Evolutionary conservation across 2,888 invertebrate genomes (phyloP), one percentile per base, ranked within the genome.

Genomic region (Leptogaster cylindrica): DNA sequence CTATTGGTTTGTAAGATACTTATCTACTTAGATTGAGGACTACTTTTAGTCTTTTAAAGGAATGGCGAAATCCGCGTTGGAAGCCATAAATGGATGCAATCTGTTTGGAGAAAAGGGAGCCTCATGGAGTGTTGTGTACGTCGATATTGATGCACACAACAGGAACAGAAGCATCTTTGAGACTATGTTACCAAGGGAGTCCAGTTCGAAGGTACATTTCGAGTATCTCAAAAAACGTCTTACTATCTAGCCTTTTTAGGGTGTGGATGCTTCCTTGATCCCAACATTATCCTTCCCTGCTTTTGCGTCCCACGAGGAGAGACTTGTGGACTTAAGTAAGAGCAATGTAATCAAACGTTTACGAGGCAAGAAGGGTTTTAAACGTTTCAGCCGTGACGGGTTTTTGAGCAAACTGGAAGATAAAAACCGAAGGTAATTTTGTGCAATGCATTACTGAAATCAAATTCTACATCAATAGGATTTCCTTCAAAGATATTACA

Each of bases 141-240:
- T 98, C 1, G 99, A 99, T 78, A 98, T 99, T 75, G 99, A 99
- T 83, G 99, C 99, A 0, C 99, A 99, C 80, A 98, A 98, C 82
- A 86, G 99, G 65, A 99, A 99, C 82, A 86, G 98, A 74, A 98
- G 97, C 79, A 99, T 98, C 74, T 98, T 99, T 80, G 98, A 99
- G 83, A 97, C 97, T 0, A 89, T 99, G 85, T 83, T 97, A 36
- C 99, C 99, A 0, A 85, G 98, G 73, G 99, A 99, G 83, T 98
- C 98, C 0, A 95, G 95, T 79, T 98, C 98, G 0, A 99, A 99
- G 87, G 97, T 95, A 83, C 71, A 70, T 10, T n/a, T n/a, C n/a
- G n/a, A n/a, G n/a, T n/a, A n/a, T n/a, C n/a, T n/a, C n/a, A n/a
- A n/a, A 25, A 2, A 6, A 16, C 14, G 20, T 39, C 23, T 25